Evolutionary conservation across 1,140 invertebrate species (phyloP).

Genomic region (Choristoneura fumiferana): DNA sequence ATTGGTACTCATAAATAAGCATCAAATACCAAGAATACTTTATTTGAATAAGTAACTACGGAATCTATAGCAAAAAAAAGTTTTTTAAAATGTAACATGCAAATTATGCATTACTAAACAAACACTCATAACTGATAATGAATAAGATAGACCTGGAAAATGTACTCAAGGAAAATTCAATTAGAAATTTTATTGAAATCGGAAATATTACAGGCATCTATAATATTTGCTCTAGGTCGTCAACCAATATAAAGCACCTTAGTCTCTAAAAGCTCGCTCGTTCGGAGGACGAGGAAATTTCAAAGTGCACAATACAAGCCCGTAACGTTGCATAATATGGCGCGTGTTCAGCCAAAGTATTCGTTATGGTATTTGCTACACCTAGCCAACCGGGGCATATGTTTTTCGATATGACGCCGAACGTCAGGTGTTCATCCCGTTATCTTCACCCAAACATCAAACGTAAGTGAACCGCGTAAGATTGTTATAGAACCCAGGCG

Average conservation of each 20-base stretch:
- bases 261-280: constrained; percentile 56
- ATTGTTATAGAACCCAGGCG: constrained; percentile 37
- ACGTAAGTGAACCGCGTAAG: constrained; percentile 39
- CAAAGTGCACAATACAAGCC: constrained; percentile 65
- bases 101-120: no score
- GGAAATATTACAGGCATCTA: no score
- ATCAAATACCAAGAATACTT: no score
- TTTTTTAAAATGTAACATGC: no score
- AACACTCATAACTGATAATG: no score
- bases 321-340: constrained; percentile 73
- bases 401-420: constrained; percentile 73
- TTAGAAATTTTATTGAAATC: no score
- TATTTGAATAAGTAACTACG: no score
- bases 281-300: constrained; percentile 62
- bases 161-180: no score
- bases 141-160: no score
- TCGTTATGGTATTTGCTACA: constrained; percentile 77
- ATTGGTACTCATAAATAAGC: no score
- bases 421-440: constrained; percentile 74
- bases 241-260: constrained; percentile 35
- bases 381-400: constrained; percentile 75
- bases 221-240: neutral
- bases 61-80: no score
- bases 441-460: constrained; percentile 38
- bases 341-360: constrained; percentile 75